These are phyloP conservation scores for Carettochelys insculpta DNA, from an alignment of 2,113 vertebrate genomes.

Conservation along the genomic window DNA sequence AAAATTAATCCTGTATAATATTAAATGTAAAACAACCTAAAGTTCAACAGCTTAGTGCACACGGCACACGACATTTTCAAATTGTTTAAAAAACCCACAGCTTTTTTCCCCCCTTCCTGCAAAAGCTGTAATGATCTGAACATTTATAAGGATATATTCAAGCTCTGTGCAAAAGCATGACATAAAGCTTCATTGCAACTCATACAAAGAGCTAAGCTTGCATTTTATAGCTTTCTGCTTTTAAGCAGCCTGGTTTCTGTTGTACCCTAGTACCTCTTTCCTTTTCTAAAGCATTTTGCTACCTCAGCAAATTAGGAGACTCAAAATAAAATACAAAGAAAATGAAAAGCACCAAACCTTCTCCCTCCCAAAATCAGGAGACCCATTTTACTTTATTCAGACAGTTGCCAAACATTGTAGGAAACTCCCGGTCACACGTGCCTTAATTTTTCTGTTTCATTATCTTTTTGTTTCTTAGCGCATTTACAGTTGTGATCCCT, in stretches of 20 bases:
- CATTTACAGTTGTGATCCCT: constrained; percentile 22
- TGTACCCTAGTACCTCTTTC: neutral
- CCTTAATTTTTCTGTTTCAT: neutral
- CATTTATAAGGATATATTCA: neutral
- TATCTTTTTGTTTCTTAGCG: neutral
- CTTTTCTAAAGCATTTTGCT: constrained; percentile 13
- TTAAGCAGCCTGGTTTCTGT: constrained; percentile 6
- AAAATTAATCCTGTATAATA: neutral
- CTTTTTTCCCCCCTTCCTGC: neutral
- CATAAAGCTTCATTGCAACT: neutral
- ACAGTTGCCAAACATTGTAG: constrained; percentile 44
- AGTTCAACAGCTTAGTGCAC: neutral
- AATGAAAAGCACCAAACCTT: neutral
- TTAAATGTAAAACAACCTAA: constrained; percentile 22
- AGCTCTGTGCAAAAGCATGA: neutral
- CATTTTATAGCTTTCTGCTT: neutral
- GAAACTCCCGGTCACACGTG: constrained; percentile 48
- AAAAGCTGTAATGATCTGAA: neutral
- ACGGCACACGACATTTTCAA: neutral
- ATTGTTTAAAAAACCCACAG: neutral
- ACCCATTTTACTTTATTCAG: constrained; percentile 59
- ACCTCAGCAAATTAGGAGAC: constrained; percentile 40
- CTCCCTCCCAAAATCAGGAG: constrained; percentile 42
- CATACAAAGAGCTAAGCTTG: neutral
- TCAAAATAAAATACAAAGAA: constrained; percentile 46